Conservation (phyloP, 2,888 invertebrate genomes). For the Clanis bilineata region DNA sequence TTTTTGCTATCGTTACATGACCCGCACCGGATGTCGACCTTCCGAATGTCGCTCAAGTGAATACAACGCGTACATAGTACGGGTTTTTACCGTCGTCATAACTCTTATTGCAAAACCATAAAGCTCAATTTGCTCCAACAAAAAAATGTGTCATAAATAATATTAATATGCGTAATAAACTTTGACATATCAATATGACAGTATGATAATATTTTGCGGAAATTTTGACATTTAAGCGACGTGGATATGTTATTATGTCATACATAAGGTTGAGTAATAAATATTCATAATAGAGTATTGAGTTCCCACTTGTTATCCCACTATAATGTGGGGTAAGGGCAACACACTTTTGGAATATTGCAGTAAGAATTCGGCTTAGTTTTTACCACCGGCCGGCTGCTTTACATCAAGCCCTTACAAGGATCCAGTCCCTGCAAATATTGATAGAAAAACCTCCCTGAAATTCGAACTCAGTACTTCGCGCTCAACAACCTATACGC, state of each 20-base stretch:
- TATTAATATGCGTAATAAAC: background rate
- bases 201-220: slow-evolving; percentile 33
- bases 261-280: background rate
- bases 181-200: slow-evolving; percentile 1
- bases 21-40: slow-evolving; percentile 37
- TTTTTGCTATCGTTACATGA: slow-evolving; percentile 36
- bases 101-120: background rate
- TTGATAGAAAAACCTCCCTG: too few species aligned
- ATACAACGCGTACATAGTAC: background rate
- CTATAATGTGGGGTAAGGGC: too few species aligned
- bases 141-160: background rate
- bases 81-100: background rate
- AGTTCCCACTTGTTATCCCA: too few species aligned
- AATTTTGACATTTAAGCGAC: slow-evolving; percentile 21
- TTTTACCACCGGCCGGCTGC: too few species aligned
- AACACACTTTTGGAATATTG: too few species aligned
- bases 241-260: slow-evolving; percentile 13
- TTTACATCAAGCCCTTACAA: too few species aligned
- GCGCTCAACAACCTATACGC: too few species aligned
- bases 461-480: too few species aligned
- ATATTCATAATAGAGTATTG: too few species aligned
- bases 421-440: too few species aligned
- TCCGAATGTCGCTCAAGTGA: slow-evolving; percentile 44
- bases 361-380: too few species aligned
- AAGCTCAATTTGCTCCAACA: background rate